Conservation (phyloP, 1,140 invertebrate genomes). For the Caenorhabditis tropicalis region DNA sequence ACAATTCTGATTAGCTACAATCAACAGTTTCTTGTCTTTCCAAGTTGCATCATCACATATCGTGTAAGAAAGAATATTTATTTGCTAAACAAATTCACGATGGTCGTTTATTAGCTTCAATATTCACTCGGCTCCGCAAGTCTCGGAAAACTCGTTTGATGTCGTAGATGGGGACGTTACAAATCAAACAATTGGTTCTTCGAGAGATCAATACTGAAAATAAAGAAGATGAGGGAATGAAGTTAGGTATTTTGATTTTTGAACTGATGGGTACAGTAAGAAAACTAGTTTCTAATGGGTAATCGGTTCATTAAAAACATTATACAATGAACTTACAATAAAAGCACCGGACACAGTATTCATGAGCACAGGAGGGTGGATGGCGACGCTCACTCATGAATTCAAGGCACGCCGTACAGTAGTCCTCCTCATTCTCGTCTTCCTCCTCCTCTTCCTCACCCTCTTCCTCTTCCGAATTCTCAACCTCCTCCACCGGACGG, state of each 20-base stretch:
- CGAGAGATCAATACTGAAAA: neutral
- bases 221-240: neutral
- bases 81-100: neutral
- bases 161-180: neutral
- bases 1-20: neutral
- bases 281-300: neutral
- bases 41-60: neutral
- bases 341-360: neutral
- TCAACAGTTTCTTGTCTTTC: neutral
- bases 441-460: neutral
- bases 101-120: slow-evolving; percentile 10
- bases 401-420: neutral
- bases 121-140: slow-evolving; percentile 26
- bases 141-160: neutral
- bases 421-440: neutral
- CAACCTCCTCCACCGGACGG: neutral
- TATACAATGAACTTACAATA: neutral
- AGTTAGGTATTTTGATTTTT: neutral
- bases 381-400: neutral
- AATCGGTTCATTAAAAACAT: neutral
- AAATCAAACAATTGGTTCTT: slow-evolving; percentile 9
- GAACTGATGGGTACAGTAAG: neutral
- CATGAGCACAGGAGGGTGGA: neutral
- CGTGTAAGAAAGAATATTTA: neutral
- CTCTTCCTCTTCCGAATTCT: neutral